Evolutionary conservation across 2,888 invertebrate genomes (phyloP).

Genomic region (Nephrotoma guestfalica): DNA sequence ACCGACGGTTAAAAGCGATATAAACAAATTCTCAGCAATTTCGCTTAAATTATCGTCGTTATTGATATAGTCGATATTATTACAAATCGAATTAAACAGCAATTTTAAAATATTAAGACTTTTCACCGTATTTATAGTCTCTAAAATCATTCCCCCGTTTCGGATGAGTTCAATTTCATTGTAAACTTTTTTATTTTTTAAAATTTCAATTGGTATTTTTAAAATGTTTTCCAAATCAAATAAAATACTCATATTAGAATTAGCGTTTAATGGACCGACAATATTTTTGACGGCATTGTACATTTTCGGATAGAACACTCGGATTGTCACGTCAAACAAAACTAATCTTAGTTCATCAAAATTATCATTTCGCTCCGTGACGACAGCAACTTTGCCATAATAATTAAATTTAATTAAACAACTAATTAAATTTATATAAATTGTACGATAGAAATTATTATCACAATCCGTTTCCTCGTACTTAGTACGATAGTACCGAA

Average conservation of each 20-base stretch:
- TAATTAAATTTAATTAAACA: background rate
- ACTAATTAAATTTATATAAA: background rate
- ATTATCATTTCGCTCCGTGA: background rate
- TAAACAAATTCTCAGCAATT: constrained; percentile 19
- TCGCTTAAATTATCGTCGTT: constrained; percentile 15
- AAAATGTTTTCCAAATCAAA: constrained; percentile 15
- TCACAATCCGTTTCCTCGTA: background rate
- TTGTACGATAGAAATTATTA: background rate
- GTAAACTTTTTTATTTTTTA: constrained; percentile 11
- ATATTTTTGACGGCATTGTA: constrained; percentile 9
- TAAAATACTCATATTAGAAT: constrained; percentile 11
- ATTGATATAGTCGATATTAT: constrained; percentile 13
- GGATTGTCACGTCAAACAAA: constrained; percentile 15
- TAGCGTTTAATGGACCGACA: background rate
- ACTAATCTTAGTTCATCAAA: constrained; percentile 14
- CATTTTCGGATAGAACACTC: constrained; percentile 13
- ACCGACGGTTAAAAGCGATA: constrained; percentile 19
- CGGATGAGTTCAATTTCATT: constrained; percentile 13
- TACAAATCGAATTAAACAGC: constrained; percentile 18
- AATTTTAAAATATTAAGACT: constrained; percentile 19
- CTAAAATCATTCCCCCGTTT: constrained; percentile 11
- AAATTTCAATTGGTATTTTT: constrained; percentile 13
- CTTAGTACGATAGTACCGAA: background rate
- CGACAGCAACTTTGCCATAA: background rate
- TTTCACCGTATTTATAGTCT: constrained; percentile 20